A percentile compares a stretch with the other conserved stretches of the same genome.
Evolutionary conservation across 2,888 invertebrate species (phyloP).

Genomic region (Horisme vitalbata): DNA sequence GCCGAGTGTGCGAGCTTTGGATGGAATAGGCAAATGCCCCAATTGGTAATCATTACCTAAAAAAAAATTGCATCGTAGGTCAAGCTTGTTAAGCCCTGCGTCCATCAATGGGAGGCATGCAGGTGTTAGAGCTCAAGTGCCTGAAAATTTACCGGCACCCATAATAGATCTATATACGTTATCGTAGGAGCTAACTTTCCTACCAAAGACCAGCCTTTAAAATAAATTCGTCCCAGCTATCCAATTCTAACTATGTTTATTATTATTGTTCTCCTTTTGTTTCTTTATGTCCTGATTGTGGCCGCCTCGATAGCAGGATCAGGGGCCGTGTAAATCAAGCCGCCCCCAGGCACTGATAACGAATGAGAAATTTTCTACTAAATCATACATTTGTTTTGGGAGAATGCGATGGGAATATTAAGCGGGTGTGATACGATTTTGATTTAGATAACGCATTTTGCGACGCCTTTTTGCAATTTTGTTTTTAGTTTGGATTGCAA

Average conservation of each 20-base stretch:
- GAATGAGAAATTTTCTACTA: conserved; percentile 63
- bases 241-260: conserved; percentile 29
- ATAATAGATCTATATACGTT: no score
- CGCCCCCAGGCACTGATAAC: conserved; percentile 67
- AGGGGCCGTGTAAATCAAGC: conserved; percentile 72
- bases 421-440: conserved; percentile 43
- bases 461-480: conserved; percentile 3
- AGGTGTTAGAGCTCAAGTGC: no score
- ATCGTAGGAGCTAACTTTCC: not conserved
- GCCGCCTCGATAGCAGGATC: conserved; percentile 38
- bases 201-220: not conserved
- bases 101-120: no score
- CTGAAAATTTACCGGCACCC: no score
- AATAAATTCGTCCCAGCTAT: conserved; percentile 46
- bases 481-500: conserved; percentile 3
- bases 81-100: no score
- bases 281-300: conserved; percentile 33
- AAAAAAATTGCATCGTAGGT: no score
- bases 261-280: conserved; percentile 28
- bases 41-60: no score
- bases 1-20: no score
- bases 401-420: conserved; percentile 55
- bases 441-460: conserved; percentile 33
- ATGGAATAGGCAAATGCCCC: no score
- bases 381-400: conserved; percentile 75